These are phyloP conservation scores for Melanargia galathea DNA, from an alignment of 2,888 invertebrate species.

Conservation along the genomic window DNA sequence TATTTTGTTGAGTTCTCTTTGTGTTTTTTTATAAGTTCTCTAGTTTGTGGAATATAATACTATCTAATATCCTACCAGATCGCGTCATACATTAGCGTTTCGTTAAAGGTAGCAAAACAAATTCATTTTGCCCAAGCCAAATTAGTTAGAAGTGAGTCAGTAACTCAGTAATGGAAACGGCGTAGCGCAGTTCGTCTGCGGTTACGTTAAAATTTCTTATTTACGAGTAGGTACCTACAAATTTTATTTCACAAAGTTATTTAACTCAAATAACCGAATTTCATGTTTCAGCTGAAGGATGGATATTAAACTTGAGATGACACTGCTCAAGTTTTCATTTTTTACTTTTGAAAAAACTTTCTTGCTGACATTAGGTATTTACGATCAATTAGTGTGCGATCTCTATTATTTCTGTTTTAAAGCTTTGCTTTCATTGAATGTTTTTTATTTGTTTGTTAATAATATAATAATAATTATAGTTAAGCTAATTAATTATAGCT, in stretches of 20 bases:
- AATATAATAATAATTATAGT: too few species aligned
- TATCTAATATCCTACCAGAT: not conserved
- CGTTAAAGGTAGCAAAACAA: slow-evolving; percentile 13
- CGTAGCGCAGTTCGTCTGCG: slow-evolving; percentile 18
- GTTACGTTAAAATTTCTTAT: slow-evolving; percentile 26
- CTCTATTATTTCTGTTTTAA: too few species aligned
- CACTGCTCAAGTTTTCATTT: not conserved
- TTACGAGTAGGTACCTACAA: slow-evolving; percentile 22
- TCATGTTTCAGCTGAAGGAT: not conserved
- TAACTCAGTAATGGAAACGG: slow-evolving; percentile 38
- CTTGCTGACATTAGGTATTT: too few species aligned
- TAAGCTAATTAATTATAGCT: too few species aligned
- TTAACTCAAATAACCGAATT: not conserved
- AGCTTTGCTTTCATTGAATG: too few species aligned
- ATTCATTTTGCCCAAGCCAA: slow-evolving; percentile 16
- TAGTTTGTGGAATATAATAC: not conserved
- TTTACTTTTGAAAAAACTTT: not conserved
- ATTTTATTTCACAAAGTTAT: not conserved
- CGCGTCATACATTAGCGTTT: slow-evolving; percentile 7
- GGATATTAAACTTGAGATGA: not conserved
- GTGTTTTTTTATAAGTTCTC: too few species aligned
- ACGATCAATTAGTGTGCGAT: too few species aligned
- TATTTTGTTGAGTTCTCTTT: too few species aligned
- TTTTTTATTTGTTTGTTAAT: too few species aligned
- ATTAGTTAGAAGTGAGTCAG: slow-evolving; percentile 35